phyloP scores from a whole-genome alignment of 2,113 vertebrate species.

The Rhadina sibilatrix region DNA sequence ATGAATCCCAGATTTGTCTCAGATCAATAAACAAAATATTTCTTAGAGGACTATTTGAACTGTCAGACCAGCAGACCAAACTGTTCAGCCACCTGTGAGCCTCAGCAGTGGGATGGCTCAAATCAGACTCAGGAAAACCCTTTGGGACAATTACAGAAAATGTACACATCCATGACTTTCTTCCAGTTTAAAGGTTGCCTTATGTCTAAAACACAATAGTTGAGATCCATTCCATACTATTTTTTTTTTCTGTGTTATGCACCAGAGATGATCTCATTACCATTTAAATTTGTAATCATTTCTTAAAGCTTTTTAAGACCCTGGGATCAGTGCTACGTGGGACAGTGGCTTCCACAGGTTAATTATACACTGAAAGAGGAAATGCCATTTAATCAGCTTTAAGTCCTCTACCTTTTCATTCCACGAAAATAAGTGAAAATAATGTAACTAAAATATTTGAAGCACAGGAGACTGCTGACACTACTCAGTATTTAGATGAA shows the following conservation, averaged over 20 bases:
- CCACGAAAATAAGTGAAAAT: not conserved
- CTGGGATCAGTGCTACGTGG: not conserved
- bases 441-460: slow-evolving; percentile 20
- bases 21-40: not conserved
- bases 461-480: not conserved
- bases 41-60: not conserved
- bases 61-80: not conserved
- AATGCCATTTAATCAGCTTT: slow-evolving; percentile 18
- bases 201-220: not conserved
- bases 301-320: slow-evolving; percentile 31
- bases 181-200: not conserved
- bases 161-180: not conserved
- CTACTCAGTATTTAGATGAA: not conserved
- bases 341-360: slow-evolving; percentile 1
- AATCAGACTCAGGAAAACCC: not conserved
- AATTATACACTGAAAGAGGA: not conserved
- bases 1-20: not conserved
- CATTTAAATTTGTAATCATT: slow-evolving; percentile 39
- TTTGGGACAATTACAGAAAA: not conserved
- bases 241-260: not conserved
- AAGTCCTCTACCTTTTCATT: slow-evolving; percentile 3
- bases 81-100: not conserved
- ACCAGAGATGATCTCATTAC: not conserved
- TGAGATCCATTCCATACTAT: not conserved
- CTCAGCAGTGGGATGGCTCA: not conserved